These are phyloP conservation scores for Syngnathus rostellatus DNA, from an alignment of 2,797 vertebrate species.

Conservation along the genomic window DNA sequence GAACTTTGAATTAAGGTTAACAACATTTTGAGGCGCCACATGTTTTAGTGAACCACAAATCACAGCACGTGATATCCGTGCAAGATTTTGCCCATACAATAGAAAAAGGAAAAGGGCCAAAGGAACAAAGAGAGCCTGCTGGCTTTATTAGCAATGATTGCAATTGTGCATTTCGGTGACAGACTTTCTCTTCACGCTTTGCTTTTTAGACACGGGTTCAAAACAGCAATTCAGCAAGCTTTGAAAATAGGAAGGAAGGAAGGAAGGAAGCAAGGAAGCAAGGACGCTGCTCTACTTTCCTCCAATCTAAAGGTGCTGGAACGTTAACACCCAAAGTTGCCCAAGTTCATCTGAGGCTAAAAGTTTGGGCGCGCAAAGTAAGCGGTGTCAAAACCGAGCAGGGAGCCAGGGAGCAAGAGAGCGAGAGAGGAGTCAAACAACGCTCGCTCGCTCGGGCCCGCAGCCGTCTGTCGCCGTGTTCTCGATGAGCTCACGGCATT, in stretches of 20 bases:
- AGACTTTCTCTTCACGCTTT: no score
- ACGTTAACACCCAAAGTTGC: constrained; percentile 26
- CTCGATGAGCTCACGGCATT: constrained; percentile 50
- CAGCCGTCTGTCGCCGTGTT: constrained; percentile 36
- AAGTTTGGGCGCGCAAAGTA: constrained; percentile 37
- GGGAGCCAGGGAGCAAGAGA: no score
- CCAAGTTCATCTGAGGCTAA: constrained; percentile 39
- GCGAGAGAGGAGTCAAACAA: constrained; percentile 38
- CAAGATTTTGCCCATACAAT: no score
- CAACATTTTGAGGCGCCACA: no score
- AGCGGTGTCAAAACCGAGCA: constrained; percentile 33
- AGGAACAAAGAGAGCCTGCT: no score
- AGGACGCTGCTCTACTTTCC: neutral
- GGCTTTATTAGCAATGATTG: no score
- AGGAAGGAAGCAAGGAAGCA: neutral
- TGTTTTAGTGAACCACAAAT: no score
- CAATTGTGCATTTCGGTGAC: no score
- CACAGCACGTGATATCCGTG: no score
- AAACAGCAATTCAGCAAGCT: neutral
- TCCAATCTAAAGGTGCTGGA: constrained; percentile 14
- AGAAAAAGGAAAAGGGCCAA: no score
- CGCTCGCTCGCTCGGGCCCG: constrained; percentile 38
- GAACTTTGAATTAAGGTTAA: no score
- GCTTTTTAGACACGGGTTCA: no score
- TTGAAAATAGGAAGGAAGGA: neutral